Conservation (phyloP, 2,797 vertebrate species). For the Premnoplex brunnescens region DNA sequence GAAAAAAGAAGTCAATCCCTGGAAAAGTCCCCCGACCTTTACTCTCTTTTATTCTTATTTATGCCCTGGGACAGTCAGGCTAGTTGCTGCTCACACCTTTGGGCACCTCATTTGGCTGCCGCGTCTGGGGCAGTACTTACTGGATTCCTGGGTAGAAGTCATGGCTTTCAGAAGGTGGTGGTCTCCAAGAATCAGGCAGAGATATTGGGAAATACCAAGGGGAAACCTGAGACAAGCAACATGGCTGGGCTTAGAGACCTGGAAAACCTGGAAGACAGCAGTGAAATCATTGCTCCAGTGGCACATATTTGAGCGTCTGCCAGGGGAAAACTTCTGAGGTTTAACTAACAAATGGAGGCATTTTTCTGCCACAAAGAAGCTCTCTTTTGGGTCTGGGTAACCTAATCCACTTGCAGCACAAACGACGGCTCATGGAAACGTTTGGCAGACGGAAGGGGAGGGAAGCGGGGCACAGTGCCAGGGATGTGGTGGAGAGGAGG, state of each 20-base stretch:
- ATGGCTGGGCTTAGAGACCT: background rate
- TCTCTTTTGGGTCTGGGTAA: background rate
- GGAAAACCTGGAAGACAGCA: background rate
- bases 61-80: background rate
- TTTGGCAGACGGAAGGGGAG: background rate
- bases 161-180: background rate
- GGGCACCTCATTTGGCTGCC: accelerated
- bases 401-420: background rate
- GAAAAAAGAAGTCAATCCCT: background rate
- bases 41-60: background rate
- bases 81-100: background rate
- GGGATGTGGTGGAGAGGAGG: background rate
- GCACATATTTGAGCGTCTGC: conserved; percentile 40
- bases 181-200: background rate
- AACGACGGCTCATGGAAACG: background rate
- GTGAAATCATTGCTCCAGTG: background rate
- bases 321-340: conserved; percentile 37
- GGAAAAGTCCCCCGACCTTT: background rate
- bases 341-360: background rate
- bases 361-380: conserved; percentile 36
- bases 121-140: accelerated
- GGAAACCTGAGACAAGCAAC: background rate
- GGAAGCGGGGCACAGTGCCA: background rate
- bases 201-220: background rate
- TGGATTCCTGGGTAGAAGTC: background rate